These are phyloP conservation scores for Melanotaenia trifasciata DNA, from an alignment of 2,797 vertebrate species.

Conservation along the genomic window DNA sequence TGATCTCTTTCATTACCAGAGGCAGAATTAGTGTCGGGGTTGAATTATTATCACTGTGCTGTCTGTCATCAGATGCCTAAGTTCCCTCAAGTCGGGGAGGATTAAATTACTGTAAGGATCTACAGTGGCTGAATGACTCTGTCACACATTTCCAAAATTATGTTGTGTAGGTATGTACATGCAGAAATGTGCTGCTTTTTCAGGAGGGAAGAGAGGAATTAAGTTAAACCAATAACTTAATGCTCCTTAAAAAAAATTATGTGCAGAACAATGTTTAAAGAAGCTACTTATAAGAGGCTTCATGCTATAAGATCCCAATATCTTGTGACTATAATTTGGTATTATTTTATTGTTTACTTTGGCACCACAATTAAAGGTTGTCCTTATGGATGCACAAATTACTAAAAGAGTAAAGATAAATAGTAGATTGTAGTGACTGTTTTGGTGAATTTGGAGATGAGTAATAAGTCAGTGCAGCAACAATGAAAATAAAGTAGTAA, in stretches of 20 bases:
- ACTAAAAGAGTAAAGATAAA: background rate
- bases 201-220: background rate
- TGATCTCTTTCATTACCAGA: slow-evolving; percentile 58
- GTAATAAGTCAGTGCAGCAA: too few species aligned
- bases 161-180: background rate
- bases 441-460: too few species aligned
- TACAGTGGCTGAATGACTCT: background rate
- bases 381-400: background rate
- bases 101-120: slow-evolving; percentile 49
- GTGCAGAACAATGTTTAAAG: too few species aligned
- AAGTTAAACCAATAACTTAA: background rate
- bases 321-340: background rate
- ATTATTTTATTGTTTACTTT: too few species aligned
- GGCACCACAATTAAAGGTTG: too few species aligned
- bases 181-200: background rate
- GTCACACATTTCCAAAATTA: background rate
- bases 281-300: background rate
- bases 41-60: slow-evolving; percentile 55
- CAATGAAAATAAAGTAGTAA: background rate
- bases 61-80: slow-evolving; percentile 65
- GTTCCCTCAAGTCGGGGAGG: slow-evolving; percentile 33
- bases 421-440: background rate
- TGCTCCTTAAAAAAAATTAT: too few species aligned
- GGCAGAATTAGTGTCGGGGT: slow-evolving; percentile 10
- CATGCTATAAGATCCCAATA: background rate